Evolutionary conservation across 2,797 vertebrate genomes (phyloP).

Genomic region (Amazonetta brasiliensis): DNA sequence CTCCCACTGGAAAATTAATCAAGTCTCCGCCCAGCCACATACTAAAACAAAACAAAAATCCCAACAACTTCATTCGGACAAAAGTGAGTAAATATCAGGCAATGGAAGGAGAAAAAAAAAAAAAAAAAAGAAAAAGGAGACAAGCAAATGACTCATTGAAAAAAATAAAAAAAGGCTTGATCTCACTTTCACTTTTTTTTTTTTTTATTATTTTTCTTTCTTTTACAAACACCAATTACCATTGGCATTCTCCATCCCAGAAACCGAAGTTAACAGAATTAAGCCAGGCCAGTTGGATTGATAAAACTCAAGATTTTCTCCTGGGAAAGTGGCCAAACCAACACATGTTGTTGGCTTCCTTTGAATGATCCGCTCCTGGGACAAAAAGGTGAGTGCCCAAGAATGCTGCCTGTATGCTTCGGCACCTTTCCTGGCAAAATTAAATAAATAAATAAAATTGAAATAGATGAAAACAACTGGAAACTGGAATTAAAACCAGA

Average conservation of each 20-base stretch:
- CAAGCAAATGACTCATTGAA: neutral
- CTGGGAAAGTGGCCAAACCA: neutral
- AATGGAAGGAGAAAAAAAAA: neutral
- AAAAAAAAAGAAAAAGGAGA: neutral
- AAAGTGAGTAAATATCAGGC: neutral
- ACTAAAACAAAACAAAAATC: neutral
- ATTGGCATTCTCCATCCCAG: neutral
- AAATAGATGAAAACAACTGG: neutral
- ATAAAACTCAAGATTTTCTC: neutral
- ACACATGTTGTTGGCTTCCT: fast-evolving
- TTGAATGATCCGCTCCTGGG: neutral
- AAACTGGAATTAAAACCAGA: neutral
- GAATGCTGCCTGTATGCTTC: neutral
- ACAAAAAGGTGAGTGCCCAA: neutral
- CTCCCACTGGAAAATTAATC: neutral
- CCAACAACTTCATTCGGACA: neutral
- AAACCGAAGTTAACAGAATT: neutral
- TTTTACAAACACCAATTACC: neutral
- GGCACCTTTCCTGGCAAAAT: neutral
- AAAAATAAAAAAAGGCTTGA: neutral
- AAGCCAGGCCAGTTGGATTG: neutral
- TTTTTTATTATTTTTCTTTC: neutral
- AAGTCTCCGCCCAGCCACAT: neutral
- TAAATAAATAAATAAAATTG: neutral
- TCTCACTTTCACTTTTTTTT: neutral